phyloP scores from a whole-genome alignment of 2,113 vertebrate species.

The Aramus guarauna region DNA sequence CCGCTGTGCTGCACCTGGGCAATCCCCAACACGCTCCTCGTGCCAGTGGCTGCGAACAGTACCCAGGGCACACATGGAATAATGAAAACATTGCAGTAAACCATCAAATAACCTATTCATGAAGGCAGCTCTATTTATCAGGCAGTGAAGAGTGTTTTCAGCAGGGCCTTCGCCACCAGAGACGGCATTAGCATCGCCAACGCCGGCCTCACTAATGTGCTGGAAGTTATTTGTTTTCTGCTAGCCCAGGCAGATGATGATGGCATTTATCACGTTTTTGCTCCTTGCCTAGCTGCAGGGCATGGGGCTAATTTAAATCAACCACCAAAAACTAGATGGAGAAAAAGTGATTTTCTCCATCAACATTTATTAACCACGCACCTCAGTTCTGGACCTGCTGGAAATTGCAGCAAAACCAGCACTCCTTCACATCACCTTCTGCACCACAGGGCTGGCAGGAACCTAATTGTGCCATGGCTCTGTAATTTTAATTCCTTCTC shows the following conservation, averaged over 20 bases:
- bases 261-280: not conserved
- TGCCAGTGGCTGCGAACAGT: not conserved
- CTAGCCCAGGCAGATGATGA: not conserved
- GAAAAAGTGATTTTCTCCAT: not conserved
- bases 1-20: not conserved
- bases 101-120: not conserved
- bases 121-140: not conserved
- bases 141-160: not conserved
- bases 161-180: not conserved
- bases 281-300: not conserved
- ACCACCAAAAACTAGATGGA: not conserved
- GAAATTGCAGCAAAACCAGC: not conserved
- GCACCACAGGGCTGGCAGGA: not conserved
- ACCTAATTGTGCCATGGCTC: not conserved
- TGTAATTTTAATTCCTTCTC: not conserved
- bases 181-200: not conserved
- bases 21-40: not conserved
- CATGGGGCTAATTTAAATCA: not conserved
- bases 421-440: not conserved
- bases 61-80: not conserved
- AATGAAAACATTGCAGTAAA: not conserved
- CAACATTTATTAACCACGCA: not conserved
- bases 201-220: not conserved
- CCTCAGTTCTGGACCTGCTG: not conserved
- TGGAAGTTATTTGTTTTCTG: not conserved